A percentile compares a stretch with the other conserved stretches of the same genome.
Evolutionary conservation across 2,797 vertebrate genomes (phyloP).

Genomic region (Galaxias olidus): DNA sequence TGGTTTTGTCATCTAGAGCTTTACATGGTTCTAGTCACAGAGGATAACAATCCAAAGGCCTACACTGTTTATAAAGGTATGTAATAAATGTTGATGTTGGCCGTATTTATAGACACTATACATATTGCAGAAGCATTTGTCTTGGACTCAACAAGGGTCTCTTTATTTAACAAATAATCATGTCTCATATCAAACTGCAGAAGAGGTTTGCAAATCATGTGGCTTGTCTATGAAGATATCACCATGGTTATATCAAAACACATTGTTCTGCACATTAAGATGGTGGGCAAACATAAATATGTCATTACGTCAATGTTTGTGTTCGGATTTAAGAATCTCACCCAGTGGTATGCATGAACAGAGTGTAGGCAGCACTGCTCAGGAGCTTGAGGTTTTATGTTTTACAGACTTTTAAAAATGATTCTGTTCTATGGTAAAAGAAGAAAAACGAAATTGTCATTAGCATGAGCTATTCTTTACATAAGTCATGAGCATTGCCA

Average conservation of each 20-base stretch:
- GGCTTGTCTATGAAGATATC: not conserved
- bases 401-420: conserved; percentile 2
- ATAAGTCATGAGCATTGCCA: conserved; percentile 19
- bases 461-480: conserved; percentile 1
- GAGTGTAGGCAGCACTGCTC: not conserved
- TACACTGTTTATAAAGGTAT: conserved; percentile 37
- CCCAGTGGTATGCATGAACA: not conserved
- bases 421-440: conserved; percentile 14
- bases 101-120: conserved; percentile 41
- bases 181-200: conserved; percentile 15
- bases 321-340: not conserved
- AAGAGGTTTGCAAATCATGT: not conserved
- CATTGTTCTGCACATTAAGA: conserved; percentile 9
- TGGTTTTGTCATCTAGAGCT: conserved; percentile 59
- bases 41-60: conserved; percentile 43
- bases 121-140: conserved; percentile 31
- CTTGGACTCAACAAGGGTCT: conserved; percentile 37
- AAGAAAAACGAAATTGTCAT: conserved; percentile 13
- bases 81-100: conserved; percentile 37
- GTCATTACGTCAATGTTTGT: not conserved
- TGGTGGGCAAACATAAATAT: not conserved
- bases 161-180: conserved; percentile 35
- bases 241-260: conserved; percentile 11
- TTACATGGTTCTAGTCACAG: conserved; percentile 51
- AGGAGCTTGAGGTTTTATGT: not conserved